Evolutionary conservation across 2,113 vertebrate species (phyloP), one percentile per base, ranked within the genome.

Genomic region (Falco punctatus): DNA sequence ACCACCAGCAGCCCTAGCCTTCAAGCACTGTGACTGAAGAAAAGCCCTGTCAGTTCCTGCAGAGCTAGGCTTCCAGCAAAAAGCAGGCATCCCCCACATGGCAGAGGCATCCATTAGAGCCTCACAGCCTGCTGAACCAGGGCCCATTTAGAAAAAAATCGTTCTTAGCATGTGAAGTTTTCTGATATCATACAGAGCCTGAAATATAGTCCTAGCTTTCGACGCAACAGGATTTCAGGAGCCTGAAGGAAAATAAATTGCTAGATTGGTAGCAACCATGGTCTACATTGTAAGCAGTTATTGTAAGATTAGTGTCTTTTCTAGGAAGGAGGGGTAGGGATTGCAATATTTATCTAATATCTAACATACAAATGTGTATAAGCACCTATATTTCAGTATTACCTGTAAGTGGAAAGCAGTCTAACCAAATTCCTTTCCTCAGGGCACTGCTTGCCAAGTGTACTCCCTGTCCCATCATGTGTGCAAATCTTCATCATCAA

Each of bases 401-500:
- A 86, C 85, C 65, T 94, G 62, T 71, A 44, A 77, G 69, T 27
- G 40, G 67, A 72, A 92, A 80, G 74, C 69, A 86, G 54, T 79
- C 15, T 65, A 88, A 48, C 61, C 81, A 89, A 77, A 90, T 90
- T 96, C 73, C 79, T 71, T 71, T 94, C 84, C 62, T 87, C 38
- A 49, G 86, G 91, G 61, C 51, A n/a, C n/a, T 91, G 61, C 48
- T 73, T 94, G 89, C 83, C 33, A 46, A 62, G 59, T 16, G 55
- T 51, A 24, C 40, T 91, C 52, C 59, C 69, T 30, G 82, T 81
- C 59, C 77, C 54, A 54, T 65, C 67, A 87, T 7, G 6, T 67
- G 87, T 61, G 20, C 54, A 84, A 40, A 87, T 81, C 92, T 91
- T 95, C 93, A 32, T 11, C 9, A 4, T 82, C 90, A 95, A 92